Percentiles rank a stretch among this genome's conserved stretches.
Conservation (phyloP, 2,888 invertebrate species). For the Schrankia costaestrigalis region DNA sequence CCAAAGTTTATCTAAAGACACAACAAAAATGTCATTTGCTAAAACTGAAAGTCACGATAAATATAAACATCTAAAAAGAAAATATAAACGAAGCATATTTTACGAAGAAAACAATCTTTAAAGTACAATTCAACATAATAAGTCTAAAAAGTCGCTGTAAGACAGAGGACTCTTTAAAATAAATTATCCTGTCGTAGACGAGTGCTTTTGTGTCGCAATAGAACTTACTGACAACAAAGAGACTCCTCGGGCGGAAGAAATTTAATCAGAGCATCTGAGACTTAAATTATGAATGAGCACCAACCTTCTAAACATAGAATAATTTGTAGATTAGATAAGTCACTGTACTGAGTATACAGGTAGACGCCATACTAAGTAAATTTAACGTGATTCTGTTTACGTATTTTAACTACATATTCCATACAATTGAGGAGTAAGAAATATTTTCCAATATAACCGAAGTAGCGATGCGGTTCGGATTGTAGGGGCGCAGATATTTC, state of each 20-base stretch:
- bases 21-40: slow-evolving; percentile 13
- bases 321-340: slow-evolving; percentile 33
- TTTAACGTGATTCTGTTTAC: too few species aligned
- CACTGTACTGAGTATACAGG: too few species aligned
- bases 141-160: slow-evolving; percentile 34
- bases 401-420: slow-evolving; percentile 38
- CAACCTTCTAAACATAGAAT: slow-evolving; percentile 22
- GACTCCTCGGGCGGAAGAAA: slow-evolving; percentile 47
- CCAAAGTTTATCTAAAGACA: too few species aligned
- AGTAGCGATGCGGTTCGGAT: slow-evolving; percentile 65
- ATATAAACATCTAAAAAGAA: slow-evolving; percentile 16
- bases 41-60: slow-evolving; percentile 13
- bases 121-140: slow-evolving; percentile 32
- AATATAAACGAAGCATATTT: slow-evolving; percentile 27
- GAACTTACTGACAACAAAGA: slow-evolving; percentile 53
- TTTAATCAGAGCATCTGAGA: slow-evolving; percentile 56
- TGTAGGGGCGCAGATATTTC: slow-evolving; percentile 68
- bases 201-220: slow-evolving; percentile 54
- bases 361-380: too few species aligned
- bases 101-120: slow-evolving; percentile 31
- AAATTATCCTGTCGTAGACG: slow-evolving; percentile 51
- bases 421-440: slow-evolving; percentile 51
- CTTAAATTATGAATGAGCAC: slow-evolving; percentile 46
- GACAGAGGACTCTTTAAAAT: slow-evolving; percentile 48
- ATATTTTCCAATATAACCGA: slow-evolving; percentile 69